These are phyloP conservation scores for Phycodurus eques DNA, from an alignment of 2,113 vertebrate genomes.

Conservation along the genomic window DNA sequence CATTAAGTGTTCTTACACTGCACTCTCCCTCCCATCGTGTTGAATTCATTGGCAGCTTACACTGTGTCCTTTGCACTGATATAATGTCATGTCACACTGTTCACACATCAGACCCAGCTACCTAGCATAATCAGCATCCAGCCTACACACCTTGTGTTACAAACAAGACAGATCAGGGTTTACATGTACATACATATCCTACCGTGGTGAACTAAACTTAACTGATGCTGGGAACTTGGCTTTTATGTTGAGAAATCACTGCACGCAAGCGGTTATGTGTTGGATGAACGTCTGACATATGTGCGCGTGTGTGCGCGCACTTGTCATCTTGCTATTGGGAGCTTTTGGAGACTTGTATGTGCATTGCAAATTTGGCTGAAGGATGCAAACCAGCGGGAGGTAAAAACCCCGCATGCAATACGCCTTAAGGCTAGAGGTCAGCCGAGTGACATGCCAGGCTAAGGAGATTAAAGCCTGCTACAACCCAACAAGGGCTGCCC, in stretches of 20 bases:
- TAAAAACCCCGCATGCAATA: conserved; percentile 43
- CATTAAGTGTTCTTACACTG: not conserved
- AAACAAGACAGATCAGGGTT: not conserved
- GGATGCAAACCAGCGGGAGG: conserved; percentile 38
- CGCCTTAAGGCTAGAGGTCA: conserved; percentile 55
- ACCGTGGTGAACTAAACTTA: not conserved
- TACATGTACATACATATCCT: not conserved
- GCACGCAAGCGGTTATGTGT: conserved; percentile 26
- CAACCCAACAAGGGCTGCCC: conserved; percentile 31
- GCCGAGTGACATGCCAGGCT: conserved; percentile 58
- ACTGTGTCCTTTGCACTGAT: not conserved
- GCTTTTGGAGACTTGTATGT: conserved; percentile 10
- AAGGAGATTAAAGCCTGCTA: conserved; percentile 62
- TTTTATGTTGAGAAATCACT: conserved; percentile 25
- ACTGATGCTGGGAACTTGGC: not conserved
- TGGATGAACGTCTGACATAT: conserved; percentile 30
- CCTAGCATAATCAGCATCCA: not conserved
- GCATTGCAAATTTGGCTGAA: conserved; percentile 18
- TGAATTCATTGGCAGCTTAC: not conserved
- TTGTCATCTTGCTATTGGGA: conserved; percentile 2
- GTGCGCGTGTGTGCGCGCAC: conserved; percentile 1
- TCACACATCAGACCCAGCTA: not conserved
- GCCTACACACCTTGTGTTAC: not conserved
- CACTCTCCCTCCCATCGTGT: not conserved
- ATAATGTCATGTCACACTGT: not conserved